phyloP scores from a whole-genome alignment of 2,888 invertebrate species.

The Epiblema foenella region DNA sequence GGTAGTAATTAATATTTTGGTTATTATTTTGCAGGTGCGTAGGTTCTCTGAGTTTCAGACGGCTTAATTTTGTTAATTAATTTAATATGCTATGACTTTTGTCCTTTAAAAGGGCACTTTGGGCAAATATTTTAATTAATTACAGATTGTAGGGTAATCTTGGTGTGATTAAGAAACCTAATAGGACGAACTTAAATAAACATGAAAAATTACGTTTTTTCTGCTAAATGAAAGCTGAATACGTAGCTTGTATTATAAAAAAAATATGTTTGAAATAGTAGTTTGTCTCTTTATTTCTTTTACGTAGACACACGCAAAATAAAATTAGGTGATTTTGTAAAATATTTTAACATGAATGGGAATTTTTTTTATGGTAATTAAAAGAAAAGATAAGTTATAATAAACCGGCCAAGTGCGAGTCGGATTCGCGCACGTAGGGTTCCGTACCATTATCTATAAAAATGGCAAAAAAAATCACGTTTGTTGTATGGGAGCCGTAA shows the following conservation, averaged over 20 bases:
- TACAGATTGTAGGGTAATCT: background rate
- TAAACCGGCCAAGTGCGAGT: too few relatives aligned
- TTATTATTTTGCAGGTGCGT: background rate
- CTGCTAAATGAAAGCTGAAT: background rate
- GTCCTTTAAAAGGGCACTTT: background rate
- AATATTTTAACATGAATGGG: too few relatives aligned
- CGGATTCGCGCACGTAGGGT: too few relatives aligned
- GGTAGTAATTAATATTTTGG: conserved; percentile 11
- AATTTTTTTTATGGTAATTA: too few relatives aligned
- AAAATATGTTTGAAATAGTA: background rate
- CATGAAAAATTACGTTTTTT: background rate
- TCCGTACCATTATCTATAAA: too few relatives aligned
- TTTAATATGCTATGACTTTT: background rate
- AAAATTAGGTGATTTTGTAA: too few relatives aligned
- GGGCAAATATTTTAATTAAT: background rate
- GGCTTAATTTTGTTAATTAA: conserved; percentile 13
- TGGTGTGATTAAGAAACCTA: background rate
- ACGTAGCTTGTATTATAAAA: background rate
- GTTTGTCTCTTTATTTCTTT: too few relatives aligned
- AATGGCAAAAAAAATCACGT: too few relatives aligned
- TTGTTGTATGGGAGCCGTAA: too few relatives aligned
- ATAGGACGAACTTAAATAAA: background rate
- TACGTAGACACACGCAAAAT: too few relatives aligned
- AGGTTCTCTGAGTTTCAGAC: background rate
- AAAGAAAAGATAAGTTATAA: too few relatives aligned